phyloP scores from a whole-genome alignment of 1,140 invertebrate genomes.

The Archegozetes longisetosus region DNA sequence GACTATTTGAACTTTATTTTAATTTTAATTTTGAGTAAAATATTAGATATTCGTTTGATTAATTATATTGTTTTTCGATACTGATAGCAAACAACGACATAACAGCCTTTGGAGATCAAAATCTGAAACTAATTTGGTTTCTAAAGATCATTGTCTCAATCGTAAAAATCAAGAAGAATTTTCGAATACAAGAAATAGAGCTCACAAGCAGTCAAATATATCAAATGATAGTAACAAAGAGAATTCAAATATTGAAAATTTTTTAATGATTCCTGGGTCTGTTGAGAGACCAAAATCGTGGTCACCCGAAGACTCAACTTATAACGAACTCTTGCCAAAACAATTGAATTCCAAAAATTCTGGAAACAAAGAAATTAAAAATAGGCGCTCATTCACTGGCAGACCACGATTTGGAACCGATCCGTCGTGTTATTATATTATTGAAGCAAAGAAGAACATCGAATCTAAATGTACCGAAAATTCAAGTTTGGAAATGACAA shows the following conservation, averaged over 20 bases:
- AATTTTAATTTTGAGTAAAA: too few species aligned
- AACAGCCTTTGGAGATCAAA: conserved; percentile 70
- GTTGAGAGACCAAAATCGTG: conserved; percentile 51
- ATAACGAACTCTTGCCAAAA: neutral
- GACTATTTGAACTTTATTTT: too few species aligned
- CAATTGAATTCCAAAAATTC: neutral
- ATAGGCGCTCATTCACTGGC: neutral
- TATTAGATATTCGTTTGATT: too few species aligned
- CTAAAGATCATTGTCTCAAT: conserved; percentile 6
- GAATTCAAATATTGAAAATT: conserved; percentile 9
- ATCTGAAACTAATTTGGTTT: conserved; percentile 63
- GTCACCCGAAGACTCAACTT: conserved; percentile 44
- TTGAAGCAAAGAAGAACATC: neutral
- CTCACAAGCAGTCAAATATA: neutral
- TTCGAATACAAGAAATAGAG: conserved; percentile 12
- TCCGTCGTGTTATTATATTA: conserved; percentile 2
- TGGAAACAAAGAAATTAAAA: too few species aligned
- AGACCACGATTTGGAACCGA: neutral
- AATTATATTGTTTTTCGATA: too few species aligned
- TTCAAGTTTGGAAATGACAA: conserved; percentile 2
- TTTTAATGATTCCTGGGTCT: conserved; percentile 15
- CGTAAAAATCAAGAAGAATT: conserved; percentile 11
- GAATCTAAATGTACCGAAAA: neutral
- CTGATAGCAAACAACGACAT: conserved; percentile 50
- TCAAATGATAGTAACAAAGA: neutral